These are phyloP conservation scores for Cylas formicarius DNA, from an alignment of 1,140 invertebrate species.

Conservation along the genomic window DNA sequence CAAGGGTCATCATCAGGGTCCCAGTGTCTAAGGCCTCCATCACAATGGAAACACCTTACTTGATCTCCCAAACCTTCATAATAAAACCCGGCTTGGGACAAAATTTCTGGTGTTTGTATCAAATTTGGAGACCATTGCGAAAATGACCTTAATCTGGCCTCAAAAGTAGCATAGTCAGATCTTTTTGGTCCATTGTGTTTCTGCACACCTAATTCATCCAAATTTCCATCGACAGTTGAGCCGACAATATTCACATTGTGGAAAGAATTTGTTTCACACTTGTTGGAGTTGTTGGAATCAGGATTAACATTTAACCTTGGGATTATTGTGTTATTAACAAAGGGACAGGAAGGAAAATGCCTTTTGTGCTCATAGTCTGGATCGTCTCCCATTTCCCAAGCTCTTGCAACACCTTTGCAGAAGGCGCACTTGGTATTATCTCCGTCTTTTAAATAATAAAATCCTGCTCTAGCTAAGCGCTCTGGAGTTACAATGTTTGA, in stretches of 20 bases:
- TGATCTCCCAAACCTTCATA: constrained; percentile 60
- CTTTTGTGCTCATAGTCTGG: constrained; percentile 68
- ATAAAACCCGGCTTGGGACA: constrained; percentile 72
- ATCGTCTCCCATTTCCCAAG: constrained; percentile 66
- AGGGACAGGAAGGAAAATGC: constrained; percentile 62
- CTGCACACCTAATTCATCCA: constrained; percentile 57
- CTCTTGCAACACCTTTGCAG: constrained; percentile 63
- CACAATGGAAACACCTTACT: constrained; percentile 89
- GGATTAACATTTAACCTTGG: constrained; percentile 12
- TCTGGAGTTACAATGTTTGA: constrained; percentile 55
- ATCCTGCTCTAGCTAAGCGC: constrained; percentile 72
- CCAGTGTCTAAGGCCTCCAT: constrained; percentile 81
- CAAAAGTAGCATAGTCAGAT: constrained; percentile 53
- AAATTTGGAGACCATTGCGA: constrained; percentile 54
- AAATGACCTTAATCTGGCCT: constrained; percentile 59
- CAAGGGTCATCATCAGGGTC: constrained; percentile 77
- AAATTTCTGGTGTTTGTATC: constrained; percentile 55
- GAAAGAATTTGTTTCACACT: constrained; percentile 5
- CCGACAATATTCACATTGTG: constrained; percentile 35
- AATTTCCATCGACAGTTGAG: constrained; percentile 36
- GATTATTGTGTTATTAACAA: constrained; percentile 31
- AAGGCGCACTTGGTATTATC: constrained; percentile 76
- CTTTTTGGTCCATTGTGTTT: constrained; percentile 53
- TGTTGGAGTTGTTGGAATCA: neutral
- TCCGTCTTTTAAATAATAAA: constrained; percentile 59